phyloP scores from a whole-genome alignment of 2,888 invertebrate genomes.

The Dyspetes luteomarginatus region DNA sequence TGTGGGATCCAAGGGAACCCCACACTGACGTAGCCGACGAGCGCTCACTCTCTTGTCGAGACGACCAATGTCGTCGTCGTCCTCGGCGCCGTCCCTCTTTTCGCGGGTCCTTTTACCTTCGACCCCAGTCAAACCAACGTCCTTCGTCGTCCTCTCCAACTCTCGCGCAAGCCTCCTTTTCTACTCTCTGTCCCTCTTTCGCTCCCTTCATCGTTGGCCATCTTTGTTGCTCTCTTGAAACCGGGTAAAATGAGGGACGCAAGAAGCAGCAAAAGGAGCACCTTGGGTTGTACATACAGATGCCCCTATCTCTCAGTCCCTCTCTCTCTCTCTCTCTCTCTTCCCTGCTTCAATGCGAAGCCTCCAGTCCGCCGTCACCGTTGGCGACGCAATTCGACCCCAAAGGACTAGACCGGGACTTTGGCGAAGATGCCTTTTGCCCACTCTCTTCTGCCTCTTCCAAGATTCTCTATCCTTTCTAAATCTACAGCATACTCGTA shows the following conservation, averaged over 20 bases:
- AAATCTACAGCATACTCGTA: neutral
- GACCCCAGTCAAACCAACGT: constrained; percentile 67
- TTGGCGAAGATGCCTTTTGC: constrained; percentile 64
- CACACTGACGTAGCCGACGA: constrained; percentile 58
- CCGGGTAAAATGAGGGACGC: constrained; percentile 78
- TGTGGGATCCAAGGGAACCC: constrained; percentile 54
- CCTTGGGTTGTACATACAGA: constrained; percentile 32
- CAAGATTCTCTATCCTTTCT: constrained; percentile 46
- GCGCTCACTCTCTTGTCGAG: constrained; percentile 58
- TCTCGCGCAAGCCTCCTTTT: constrained; percentile 62
- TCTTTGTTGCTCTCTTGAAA: constrained; percentile 64
- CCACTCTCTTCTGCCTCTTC: constrained; percentile 54
- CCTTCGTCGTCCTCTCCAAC: constrained; percentile 33
- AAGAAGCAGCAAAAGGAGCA: constrained; percentile 54
- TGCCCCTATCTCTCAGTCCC: constrained; percentile 39
- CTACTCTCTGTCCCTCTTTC: constrained; percentile 59
- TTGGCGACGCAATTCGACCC: constrained; percentile 66
- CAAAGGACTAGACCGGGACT: constrained; percentile 58
- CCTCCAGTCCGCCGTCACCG: constrained; percentile 68
- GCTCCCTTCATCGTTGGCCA: constrained; percentile 52
- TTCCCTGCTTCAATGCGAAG: constrained; percentile 50
- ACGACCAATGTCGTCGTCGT: constrained; percentile 28
- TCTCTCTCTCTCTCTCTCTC: constrained; percentile 29
- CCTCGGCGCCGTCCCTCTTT: constrained; percentile 67
- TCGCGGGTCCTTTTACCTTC: constrained; percentile 68